Conservation (phyloP, 2,888 invertebrate species). For the Melanostoma mellinum region DNA sequence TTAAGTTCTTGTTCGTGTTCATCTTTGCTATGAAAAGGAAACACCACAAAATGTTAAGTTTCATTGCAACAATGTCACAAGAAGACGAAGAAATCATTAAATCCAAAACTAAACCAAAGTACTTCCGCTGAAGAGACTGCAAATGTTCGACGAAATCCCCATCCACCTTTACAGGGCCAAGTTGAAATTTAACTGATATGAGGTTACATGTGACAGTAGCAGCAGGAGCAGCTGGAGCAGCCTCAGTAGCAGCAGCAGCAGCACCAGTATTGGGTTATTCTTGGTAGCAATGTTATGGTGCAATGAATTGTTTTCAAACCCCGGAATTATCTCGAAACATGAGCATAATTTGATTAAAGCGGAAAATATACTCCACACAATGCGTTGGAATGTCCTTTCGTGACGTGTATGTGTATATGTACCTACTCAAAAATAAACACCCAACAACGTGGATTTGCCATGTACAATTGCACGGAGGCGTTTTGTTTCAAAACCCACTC, state of each 20-base stretch:
- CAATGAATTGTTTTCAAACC: constrained; percentile 53
- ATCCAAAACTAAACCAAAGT: too few relatives aligned
- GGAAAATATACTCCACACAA: constrained; percentile 40
- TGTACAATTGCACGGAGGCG: constrained; percentile 11
- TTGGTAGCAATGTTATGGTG: constrained; percentile 29
- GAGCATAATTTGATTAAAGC: constrained; percentile 55
- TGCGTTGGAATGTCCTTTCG: constrained; percentile 16
- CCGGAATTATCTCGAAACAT: constrained; percentile 30
- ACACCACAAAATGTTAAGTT: too few relatives aligned
- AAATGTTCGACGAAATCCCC: too few relatives aligned
- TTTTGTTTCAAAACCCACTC: constrained; percentile 44
- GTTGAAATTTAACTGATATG: too few relatives aligned
- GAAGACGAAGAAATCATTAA: too few relatives aligned
- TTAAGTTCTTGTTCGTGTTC: too few relatives aligned
- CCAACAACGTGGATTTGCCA: not conserved
- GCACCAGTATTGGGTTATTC: constrained; percentile 8
- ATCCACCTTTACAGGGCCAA: too few relatives aligned
- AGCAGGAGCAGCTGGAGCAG: too few relatives aligned
- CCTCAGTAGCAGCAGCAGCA: not conserved
- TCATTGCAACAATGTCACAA: too few relatives aligned
- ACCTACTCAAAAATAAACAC: not conserved
- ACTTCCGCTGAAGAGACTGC: too few relatives aligned
- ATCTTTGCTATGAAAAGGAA: too few relatives aligned
- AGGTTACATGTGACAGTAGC: too few relatives aligned
- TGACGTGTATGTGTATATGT: not conserved